phyloP scores from a whole-genome alignment of 2,797 vertebrate species.

The Tadarida brasiliensis region DNA sequence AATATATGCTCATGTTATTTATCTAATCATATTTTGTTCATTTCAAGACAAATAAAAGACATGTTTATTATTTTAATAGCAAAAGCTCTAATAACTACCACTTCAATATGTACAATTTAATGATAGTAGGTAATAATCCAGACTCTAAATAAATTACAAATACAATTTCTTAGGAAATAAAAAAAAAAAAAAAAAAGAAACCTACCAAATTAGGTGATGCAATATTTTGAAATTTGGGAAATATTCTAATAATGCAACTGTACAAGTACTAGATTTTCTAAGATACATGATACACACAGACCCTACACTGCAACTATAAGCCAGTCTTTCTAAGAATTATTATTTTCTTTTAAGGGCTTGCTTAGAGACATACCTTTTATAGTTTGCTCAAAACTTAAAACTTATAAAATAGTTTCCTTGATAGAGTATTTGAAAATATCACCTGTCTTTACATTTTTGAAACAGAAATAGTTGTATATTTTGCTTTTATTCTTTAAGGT shows the following conservation, averaged over 20 bases:
- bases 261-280: neutral
- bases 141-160: neutral
- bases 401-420: neutral
- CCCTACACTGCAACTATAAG: neutral
- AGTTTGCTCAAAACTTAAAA: neutral
- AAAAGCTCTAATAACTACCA: neutral
- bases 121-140: neutral
- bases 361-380: neutral
- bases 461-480: neutral
- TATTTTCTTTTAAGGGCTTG: neutral
- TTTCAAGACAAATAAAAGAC: neutral
- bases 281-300: neutral
- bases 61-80: neutral
- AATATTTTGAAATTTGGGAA: neutral
- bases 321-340: neutral
- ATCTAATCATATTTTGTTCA: neutral
- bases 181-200: neutral
- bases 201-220: neutral
- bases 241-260: neutral
- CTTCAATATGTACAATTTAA: neutral
- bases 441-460: neutral
- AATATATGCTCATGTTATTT: neutral
- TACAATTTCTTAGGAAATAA: neutral
- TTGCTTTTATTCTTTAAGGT: neutral
- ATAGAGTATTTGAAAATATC: neutral